Evolutionary conservation across 92 coral and sea anemone species (phyloP).

Genomic region (Nematostella vectensis): DNA sequence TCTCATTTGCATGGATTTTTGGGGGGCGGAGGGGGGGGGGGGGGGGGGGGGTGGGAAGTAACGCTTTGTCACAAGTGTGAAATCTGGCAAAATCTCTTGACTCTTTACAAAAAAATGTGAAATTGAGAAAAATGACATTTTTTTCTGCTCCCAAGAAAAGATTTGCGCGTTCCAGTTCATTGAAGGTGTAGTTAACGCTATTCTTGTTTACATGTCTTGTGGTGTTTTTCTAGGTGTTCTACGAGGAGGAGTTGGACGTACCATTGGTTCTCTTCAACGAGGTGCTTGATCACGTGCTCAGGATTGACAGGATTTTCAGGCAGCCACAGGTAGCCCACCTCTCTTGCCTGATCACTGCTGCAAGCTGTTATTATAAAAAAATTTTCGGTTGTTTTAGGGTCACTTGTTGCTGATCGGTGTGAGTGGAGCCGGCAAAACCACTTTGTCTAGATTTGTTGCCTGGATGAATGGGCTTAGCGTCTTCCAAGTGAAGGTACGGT

Average conservation of each 20-base stretch:
- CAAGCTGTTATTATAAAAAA: background rate
- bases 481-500: constrained; percentile 97
- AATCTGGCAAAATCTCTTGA: too few relatives aligned
- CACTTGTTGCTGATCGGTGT: constrained; percentile 95
- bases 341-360: background rate
- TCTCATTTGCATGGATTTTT: background rate
- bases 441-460: constrained; percentile 95
- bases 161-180: too few relatives aligned
- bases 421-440: constrained; percentile 99
- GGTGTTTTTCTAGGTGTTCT: constrained; percentile 72
- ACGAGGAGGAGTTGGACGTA: constrained; percentile 98
- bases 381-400: constrained; percentile 45
- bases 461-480: constrained; percentile 99
- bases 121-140: too few relatives aligned
- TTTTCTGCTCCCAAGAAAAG: too few relatives aligned
- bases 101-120: too few relatives aligned
- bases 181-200: too few relatives aligned
- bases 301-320: constrained; percentile 95
- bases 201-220: background rate
- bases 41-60: too few relatives aligned
- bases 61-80: too few relatives aligned
- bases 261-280: constrained; percentile 95
- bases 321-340: constrained; percentile 75
- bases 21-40: too few relatives aligned
- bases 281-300: constrained; percentile 91